Evolutionary conservation across 2,888 invertebrate genomes (phyloP).

Genomic region (Tetramorium bicarinatum): DNA sequence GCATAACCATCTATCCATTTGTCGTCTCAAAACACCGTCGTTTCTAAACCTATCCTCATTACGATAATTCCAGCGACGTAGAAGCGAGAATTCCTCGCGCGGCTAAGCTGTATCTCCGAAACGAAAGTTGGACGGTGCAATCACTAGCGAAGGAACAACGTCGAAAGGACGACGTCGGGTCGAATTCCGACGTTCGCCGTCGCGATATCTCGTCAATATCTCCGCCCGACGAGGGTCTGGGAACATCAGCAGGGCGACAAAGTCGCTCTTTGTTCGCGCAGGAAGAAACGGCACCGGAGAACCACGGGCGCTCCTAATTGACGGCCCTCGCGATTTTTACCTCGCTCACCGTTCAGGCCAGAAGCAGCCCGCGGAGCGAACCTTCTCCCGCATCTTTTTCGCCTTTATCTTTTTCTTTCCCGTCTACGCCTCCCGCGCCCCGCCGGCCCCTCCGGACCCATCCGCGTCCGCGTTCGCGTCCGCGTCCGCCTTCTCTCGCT

Average conservation of each 20-base stretch:
- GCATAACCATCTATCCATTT: neutral
- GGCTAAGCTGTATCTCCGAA: neutral
- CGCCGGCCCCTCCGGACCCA: slow-evolving; percentile 84
- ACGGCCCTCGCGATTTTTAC: slow-evolving; percentile 84
- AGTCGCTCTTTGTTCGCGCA: slow-evolving; percentile 73
- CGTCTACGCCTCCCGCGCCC: slow-evolving; percentile 85
- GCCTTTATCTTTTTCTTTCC: slow-evolving; percentile 75
- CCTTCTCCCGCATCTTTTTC: slow-evolving; percentile 75
- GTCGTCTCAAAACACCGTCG: neutral
- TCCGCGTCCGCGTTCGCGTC: slow-evolving; percentile 77
- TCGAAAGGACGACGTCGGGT: slow-evolving; percentile 17
- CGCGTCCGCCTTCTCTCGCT: slow-evolving; percentile 67
- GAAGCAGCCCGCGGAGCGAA: slow-evolving; percentile 77
- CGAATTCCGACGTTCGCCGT: slow-evolving; percentile 60
- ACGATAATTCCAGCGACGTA: slow-evolving; percentile 6
- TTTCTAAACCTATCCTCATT: neutral
- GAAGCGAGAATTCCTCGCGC: neutral
- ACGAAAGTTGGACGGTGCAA: slow-evolving; percentile 40
- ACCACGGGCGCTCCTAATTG: slow-evolving; percentile 82
- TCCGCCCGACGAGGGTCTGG: neutral
- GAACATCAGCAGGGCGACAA: slow-evolving; percentile 48
- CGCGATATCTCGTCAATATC: slow-evolving; percentile 58
- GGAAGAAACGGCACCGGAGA: slow-evolving; percentile 65
- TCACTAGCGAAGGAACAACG: slow-evolving; percentile 56
- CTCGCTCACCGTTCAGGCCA: slow-evolving; percentile 78